phyloP scores from a whole-genome alignment of 2,888 invertebrate genomes.

The Lycophotia porphyrea region DNA sequence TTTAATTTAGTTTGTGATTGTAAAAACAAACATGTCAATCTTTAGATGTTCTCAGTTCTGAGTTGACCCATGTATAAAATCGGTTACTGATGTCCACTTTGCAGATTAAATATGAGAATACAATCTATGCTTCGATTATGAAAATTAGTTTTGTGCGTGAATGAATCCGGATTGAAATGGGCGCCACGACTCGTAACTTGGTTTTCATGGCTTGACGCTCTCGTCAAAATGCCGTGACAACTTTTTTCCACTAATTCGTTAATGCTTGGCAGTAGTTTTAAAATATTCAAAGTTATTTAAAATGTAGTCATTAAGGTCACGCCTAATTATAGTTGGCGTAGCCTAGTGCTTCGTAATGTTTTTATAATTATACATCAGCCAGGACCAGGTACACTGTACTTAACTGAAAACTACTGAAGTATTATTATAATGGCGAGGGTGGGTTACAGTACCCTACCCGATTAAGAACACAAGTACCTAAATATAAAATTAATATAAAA shows the following conservation, averaged over 20 bases:
- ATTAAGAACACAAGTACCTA: neutral
- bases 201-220: neutral
- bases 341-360: conserved; percentile 13
- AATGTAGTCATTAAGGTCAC: conserved; percentile 39
- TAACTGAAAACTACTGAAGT: neutral
- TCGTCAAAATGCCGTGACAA: conserved; percentile 5
- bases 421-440: neutral
- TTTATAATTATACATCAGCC: conserved; percentile 11
- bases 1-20: neutral
- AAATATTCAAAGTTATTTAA: conserved; percentile 40
- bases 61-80: neutral
- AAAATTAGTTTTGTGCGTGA: neutral
- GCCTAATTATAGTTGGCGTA: conserved; percentile 9
- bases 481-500: neutral
- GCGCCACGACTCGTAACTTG: neutral
- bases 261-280: conserved; percentile 35
- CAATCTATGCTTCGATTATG: neutral
- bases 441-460: neutral
- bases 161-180: neutral
- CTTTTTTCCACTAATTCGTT: conserved; percentile 29
- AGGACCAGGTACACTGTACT: neutral
- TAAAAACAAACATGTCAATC: too few species aligned
- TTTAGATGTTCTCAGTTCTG: neutral
- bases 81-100: neutral
- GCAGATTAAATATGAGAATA: neutral